Conservation (phyloP, 2,888 invertebrate species). For the Mesopsocus fuscifrons region DNA sequence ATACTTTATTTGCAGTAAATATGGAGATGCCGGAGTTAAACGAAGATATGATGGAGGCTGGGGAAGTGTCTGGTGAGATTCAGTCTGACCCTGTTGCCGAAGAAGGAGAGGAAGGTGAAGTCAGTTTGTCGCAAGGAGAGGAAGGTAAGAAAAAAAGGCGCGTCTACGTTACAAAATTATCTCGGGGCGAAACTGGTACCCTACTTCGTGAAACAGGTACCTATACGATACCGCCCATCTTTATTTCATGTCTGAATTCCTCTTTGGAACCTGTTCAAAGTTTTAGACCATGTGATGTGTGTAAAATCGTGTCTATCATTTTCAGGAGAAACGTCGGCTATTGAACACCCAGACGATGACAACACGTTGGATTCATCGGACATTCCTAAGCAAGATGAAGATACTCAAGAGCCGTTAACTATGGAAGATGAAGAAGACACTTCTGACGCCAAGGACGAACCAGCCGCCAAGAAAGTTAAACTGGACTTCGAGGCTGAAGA, state of each 20-base stretch:
- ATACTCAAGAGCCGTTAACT: neutral
- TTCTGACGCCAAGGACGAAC: neutral
- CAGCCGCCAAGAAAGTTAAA: neutral
- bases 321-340: no score
- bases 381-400: constrained; percentile 2
- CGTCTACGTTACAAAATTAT: no score
- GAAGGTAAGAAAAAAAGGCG: no score
- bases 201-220: neutral
- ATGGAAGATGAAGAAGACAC: neutral
- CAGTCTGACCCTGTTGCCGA: neutral
- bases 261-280: no score
- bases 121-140: no score
- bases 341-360: neutral
- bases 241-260: no score
- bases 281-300: no score
- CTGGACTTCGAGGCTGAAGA: neutral
- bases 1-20: no score
- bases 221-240: no score
- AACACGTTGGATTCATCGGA: constrained; percentile 5
- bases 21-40: constrained; percentile 9
- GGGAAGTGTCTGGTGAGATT: neutral
- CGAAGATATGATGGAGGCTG: constrained; percentile 4
- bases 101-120: neutral
- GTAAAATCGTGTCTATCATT: no score
- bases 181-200: neutral